Evolutionary conservation across 2,113 vertebrate species (phyloP).

Genomic region (Willisornis vidua): DNA sequence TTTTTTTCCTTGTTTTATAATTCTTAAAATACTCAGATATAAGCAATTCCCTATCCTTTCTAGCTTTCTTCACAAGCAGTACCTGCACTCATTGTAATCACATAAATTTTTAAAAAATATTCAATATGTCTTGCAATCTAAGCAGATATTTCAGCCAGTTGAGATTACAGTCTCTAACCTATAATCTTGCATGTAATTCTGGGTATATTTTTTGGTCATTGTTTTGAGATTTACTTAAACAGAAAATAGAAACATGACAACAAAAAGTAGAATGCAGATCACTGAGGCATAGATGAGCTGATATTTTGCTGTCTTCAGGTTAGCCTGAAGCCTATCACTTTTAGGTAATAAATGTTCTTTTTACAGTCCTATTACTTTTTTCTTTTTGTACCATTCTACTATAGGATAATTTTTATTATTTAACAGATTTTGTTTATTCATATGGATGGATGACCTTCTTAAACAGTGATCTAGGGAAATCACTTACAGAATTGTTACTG

Average conservation of each 20-base stretch:
- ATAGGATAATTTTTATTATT: conserved; percentile 30
- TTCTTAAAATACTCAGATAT: conserved; percentile 30
- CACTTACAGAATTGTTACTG: conserved; percentile 55
- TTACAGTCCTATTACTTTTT: conserved; percentile 35
- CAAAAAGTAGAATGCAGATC: conserved; percentile 43
- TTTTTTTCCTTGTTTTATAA: neutral
- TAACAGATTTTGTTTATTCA: conserved; percentile 48
- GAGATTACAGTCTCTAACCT: conserved; percentile 49
- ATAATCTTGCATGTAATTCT: conserved; percentile 37
- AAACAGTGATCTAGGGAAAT: conserved; percentile 20
- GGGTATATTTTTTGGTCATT: conserved; percentile 58
- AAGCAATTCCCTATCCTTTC: conserved; percentile 26
- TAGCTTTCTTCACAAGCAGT: neutral
- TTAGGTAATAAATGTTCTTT: conserved; percentile 49
- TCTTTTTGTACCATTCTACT: conserved; percentile 52
- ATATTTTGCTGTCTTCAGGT: conserved; percentile 71
- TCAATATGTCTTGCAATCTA: conserved; percentile 45
- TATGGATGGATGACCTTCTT: conserved; percentile 55
- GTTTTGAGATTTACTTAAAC: conserved; percentile 69
- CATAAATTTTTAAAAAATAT: conserved; percentile 2
- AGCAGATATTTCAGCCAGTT: conserved; percentile 30
- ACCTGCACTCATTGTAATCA: neutral
- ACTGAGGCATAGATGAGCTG: conserved; percentile 52
- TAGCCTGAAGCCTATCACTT: conserved; percentile 18
- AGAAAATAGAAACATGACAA: conserved; percentile 62